Percentiles rank a stretch among this genome's conserved stretches.
Conservation (phyloP, 2,888 invertebrate genomes). For the Antitype chi region DNA sequence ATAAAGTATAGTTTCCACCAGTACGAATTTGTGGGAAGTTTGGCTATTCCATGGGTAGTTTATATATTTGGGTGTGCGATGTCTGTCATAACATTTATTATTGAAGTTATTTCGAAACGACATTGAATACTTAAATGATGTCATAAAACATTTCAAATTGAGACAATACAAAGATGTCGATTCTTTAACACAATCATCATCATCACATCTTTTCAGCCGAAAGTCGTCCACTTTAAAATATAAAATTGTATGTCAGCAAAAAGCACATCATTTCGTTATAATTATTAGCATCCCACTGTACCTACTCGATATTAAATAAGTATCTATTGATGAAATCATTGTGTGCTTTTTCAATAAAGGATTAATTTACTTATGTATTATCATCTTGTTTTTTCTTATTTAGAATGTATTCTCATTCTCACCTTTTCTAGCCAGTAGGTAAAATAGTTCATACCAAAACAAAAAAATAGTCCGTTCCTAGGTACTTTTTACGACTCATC, state of each 20-base stretch:
- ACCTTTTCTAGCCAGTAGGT: background rate
- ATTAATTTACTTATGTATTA: background rate
- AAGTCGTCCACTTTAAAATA: background rate
- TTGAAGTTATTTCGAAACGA: slow-evolving; percentile 61
- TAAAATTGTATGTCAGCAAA: background rate
- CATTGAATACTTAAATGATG: background rate
- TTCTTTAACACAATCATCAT: background rate
- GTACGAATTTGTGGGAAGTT: slow-evolving; percentile 33
- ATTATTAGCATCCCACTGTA: background rate
- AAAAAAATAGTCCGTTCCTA: background rate
- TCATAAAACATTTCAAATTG: background rate
- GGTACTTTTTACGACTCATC: background rate
- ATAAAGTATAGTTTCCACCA: slow-evolving; percentile 57
- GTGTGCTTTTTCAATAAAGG: slow-evolving; percentile 8
- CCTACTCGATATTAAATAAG: background rate
- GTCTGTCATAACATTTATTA: slow-evolving; percentile 64
- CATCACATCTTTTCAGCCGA: background rate
- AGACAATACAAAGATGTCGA: background rate
- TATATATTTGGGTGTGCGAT: slow-evolving; percentile 66
- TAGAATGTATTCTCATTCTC: background rate
- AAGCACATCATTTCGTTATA: background rate
- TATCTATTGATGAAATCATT: background rate
- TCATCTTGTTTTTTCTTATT: background rate
- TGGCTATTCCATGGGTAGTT: slow-evolving; percentile 74
- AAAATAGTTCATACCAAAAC: background rate